Conservation (phyloP, 37 sponge, comb jelly and placozoan species). For the Axinella damicornis region DNA sequence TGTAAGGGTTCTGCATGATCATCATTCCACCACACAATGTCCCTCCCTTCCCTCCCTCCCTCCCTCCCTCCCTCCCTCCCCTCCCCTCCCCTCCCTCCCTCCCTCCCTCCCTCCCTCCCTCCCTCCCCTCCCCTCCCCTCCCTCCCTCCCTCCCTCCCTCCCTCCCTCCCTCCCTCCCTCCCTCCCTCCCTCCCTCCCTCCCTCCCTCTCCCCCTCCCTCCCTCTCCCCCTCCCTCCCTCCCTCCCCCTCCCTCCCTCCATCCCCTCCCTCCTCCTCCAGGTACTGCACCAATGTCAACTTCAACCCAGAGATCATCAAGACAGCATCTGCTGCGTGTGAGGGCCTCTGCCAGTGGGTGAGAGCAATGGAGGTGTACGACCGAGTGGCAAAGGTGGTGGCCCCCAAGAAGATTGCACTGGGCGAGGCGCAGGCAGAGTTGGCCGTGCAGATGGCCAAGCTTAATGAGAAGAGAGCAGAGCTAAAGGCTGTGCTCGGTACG, state of each 20-base stretch:
- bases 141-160: neutral
- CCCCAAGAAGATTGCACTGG: conserved; percentile 93
- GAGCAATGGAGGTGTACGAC: conserved; percentile 99
- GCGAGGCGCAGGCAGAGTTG: conserved; percentile 89
- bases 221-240: too few relatives aligned
- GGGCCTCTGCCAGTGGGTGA: conserved; percentile 97
- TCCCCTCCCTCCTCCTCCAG: conserved; percentile 23
- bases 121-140: too few relatives aligned
- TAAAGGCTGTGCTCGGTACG: conserved; percentile 70
- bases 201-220: neutral
- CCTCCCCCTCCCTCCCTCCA: neutral
- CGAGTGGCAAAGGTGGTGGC: conserved; percentile 99
- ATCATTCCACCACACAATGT: conserved; percentile 28
- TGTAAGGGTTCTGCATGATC: neutral
- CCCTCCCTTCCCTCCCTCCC: neutral
- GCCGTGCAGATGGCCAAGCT: conserved; percentile 94
- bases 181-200: neutral
- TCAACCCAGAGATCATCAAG: conserved; percentile 89
- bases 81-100: too few relatives aligned
- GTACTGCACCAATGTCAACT: conserved; percentile 89
- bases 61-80: too few relatives aligned
- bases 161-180: neutral
- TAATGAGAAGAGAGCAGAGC: conserved; percentile 91
- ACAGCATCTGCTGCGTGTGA: conserved; percentile 95
- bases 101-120: too few relatives aligned